These are phyloP conservation scores for Morpho achilles DNA, from an alignment of 2,888 invertebrate species.

Conservation along the genomic window DNA sequence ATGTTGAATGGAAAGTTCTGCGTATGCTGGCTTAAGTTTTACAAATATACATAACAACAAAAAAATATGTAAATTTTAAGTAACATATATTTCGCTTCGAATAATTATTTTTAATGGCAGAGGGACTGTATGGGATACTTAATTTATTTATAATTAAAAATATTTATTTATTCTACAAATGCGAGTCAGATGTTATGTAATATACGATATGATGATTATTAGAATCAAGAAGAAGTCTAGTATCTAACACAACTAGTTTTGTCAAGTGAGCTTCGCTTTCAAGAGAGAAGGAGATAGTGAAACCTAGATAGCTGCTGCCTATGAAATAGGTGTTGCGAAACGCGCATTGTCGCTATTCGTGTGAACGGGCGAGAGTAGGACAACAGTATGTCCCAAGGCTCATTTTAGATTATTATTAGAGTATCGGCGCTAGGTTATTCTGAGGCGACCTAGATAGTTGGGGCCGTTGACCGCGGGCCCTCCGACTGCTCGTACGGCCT, in stretches of 20 bases:
- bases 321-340: slow-evolving; percentile 57
- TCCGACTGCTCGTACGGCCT: slow-evolving; percentile 72
- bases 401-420: slow-evolving; percentile 73
- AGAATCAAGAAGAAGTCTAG: slow-evolving; percentile 37
- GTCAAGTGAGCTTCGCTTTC: slow-evolving; percentile 30
- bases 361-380: slow-evolving; percentile 61
- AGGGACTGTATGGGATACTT: too few species aligned
- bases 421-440: slow-evolving; percentile 79
- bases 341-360: slow-evolving; percentile 52
- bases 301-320: slow-evolving; percentile 49
- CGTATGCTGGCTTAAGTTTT: too few species aligned
- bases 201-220: slow-evolving; percentile 3
- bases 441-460: slow-evolving; percentile 76
- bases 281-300: slow-evolving; percentile 61
- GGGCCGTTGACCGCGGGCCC: slow-evolving; percentile 79
- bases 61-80: too few species aligned
- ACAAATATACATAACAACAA: too few species aligned
- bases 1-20: too few species aligned
- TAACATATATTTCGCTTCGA: too few species aligned
- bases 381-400: slow-evolving; percentile 62
- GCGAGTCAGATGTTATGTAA: slow-evolving; percentile 9
- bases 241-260: slow-evolving; percentile 46
- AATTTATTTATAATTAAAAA: too few species aligned
- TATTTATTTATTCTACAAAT: too few species aligned
- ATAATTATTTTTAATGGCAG: too few species aligned